Percentiles rank a stretch among this genome's conserved stretches.
These are phyloP conservation scores for Megalops atlanticus DNA, from an alignment of 2,113 vertebrate genomes.

Conservation along the genomic window DNA sequence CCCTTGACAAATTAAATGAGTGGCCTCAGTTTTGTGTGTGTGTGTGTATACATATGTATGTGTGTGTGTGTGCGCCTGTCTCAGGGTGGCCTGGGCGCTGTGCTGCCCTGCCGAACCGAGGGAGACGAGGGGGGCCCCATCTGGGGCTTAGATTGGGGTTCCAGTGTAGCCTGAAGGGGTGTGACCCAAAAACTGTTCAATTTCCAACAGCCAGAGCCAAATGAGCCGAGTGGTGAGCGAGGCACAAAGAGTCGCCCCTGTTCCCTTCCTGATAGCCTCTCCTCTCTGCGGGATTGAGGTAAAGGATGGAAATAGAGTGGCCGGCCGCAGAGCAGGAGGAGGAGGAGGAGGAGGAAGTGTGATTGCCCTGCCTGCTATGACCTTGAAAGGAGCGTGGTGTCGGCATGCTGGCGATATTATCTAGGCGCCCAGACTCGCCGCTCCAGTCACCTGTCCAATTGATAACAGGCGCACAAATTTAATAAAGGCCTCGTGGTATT, in stretches of 20 bases:
- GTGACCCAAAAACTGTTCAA: conserved; percentile 39
- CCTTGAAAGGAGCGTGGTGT: conserved; percentile 24
- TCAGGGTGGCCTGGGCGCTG: conserved; percentile 14
- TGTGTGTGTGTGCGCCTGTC: neutral
- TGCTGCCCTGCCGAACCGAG: neutral
- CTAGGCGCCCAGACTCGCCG: neutral
- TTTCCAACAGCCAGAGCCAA: conserved; percentile 27
- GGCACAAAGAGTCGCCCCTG: neutral
- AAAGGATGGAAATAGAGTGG: conserved; percentile 29
- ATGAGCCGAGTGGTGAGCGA: conserved; percentile 26
- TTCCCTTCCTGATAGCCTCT: conserved; percentile 22
- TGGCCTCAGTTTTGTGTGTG: conserved; percentile 24
- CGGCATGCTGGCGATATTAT: neutral
- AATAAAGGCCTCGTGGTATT: conserved; percentile 11
- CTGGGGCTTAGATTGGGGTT: conserved; percentile 36
- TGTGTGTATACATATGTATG: neutral
- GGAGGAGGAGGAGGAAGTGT: conserved; percentile 8
- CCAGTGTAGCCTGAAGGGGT: conserved; percentile 34
- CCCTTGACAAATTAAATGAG: neutral
- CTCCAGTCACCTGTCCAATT: conserved; percentile 21
- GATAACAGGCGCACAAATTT: conserved; percentile 20
- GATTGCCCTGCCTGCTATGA: conserved; percentile 28
- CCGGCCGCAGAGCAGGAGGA: neutral
- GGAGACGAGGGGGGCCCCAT: conserved; percentile 17
- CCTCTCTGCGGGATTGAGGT: conserved; percentile 34